A percentile compares a stretch with the other conserved stretches of the same genome.
These are phyloP conservation scores for Zalophus californianus DNA, from an alignment of 2,797 vertebrate species.

Conservation along the genomic window DNA sequence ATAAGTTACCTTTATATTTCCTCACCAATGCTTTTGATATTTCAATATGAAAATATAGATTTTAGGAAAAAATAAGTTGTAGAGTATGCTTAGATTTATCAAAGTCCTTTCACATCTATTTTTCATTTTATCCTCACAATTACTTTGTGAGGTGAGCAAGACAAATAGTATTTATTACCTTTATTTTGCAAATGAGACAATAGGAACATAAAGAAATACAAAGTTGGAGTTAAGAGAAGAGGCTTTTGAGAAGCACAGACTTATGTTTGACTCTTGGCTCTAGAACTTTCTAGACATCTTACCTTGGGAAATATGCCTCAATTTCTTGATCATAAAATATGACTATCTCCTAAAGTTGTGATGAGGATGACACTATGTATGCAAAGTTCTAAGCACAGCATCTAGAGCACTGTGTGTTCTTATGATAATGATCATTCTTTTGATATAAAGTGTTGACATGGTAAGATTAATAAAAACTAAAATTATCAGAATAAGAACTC, in stretches of 20 bases:
- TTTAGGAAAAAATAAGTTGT: conserved; percentile 5
- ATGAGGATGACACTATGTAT: neutral
- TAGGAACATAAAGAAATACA: neutral
- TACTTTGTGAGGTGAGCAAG: neutral
- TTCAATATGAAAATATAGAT: neutral
- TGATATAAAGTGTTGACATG: neutral
- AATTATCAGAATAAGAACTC: neutral
- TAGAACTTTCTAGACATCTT: neutral
- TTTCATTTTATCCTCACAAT: conserved; percentile 27
- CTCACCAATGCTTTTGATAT: neutral
- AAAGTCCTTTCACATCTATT: neutral
- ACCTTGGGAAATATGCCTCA: neutral
- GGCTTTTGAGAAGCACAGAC: neutral
- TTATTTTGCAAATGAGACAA: conserved; percentile 11
- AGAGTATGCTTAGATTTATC: conserved; percentile 10
- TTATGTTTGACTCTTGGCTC: neutral
- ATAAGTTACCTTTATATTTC: neutral
- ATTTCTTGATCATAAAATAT: neutral
- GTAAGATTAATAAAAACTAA: conserved; percentile 5
- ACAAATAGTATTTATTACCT: neutral
- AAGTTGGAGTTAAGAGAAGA: neutral
- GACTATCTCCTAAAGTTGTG: neutral
- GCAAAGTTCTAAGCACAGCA: neutral
- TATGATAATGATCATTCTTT: neutral
- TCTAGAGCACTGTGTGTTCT: neutral